Evolutionary conservation across 2,888 invertebrate genomes (phyloP), one percentile per base, ranked within the genome.

Genomic region (Agapostemon virescens): DNA sequence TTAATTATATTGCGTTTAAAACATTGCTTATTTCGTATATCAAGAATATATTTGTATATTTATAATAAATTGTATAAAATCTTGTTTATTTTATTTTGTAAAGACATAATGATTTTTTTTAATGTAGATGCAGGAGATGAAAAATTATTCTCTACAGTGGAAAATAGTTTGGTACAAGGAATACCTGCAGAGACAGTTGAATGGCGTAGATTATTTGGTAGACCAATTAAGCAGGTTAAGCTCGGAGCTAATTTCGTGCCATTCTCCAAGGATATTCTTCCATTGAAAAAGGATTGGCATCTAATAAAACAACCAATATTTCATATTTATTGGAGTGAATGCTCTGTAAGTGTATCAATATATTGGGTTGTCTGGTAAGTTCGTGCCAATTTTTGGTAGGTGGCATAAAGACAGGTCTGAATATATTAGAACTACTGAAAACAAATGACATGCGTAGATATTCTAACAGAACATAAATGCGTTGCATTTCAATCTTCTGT

Each of bases 281-380:
- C 97, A 66, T 95, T 95, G 81, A 96, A 95, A 69, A 95, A 95
- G 75, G 95, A 96, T 91, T 95, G 96, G 93, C 96, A 96, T 90
- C 94, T 98, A 67, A 94, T 98, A 80, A 96, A 97, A 86, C 96
- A 97, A 88, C 98, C 98, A 17, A 96, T 98, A 92, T 95, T 99
- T 91, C 98, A 99, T 92, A 97, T 98, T 79, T 99, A 96, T 93
- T 98, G 98, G 96, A 98, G 97, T 33, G 98, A 98, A 92, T 98
- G 98, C 94, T 95, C 95, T 92, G 98, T 98, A 94, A 94, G 95
- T 81, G 68, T 6, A 70, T 64, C 67, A 74, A 45, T 36, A 55
- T n/a, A n/a, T n/a, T n/a, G n/a, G n/a, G n/a, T n/a, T n/a, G n/a
- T n/a, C n/a, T n/a, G n/a, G n/a, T n/a, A n/a, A n/a, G n/a, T n/a